Conservation (phyloP, 2,888 invertebrate species). For the Chymomyza caudatula region DNA sequence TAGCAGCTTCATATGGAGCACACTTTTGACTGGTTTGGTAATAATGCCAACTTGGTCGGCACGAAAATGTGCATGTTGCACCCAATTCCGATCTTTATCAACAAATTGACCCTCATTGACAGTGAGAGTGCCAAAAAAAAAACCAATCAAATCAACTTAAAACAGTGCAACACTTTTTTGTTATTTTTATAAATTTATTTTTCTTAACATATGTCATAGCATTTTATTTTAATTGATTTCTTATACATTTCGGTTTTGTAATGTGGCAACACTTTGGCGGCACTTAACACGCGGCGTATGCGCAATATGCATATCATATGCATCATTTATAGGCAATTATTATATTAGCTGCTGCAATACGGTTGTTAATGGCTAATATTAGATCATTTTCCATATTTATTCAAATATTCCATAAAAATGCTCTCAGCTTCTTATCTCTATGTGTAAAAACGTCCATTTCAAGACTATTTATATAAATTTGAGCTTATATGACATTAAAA, state of each 20-base stretch:
- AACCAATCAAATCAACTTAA: background rate
- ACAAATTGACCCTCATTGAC: slow-evolving; percentile 53
- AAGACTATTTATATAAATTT: too few relatives aligned
- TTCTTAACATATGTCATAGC: background rate
- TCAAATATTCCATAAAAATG: too few relatives aligned
- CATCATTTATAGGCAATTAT: background rate
- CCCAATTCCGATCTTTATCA: slow-evolving; percentile 44
- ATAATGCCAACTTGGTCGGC: slow-evolving; percentile 27
- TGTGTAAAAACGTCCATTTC: too few relatives aligned
- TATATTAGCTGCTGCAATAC: background rate
- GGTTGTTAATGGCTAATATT: too few relatives aligned
- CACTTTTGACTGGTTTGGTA: background rate
- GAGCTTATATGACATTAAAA: too few relatives aligned
- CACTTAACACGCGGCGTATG: background rate
- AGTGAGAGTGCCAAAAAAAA: slow-evolving; percentile 3
- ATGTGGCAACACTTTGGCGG: background rate
- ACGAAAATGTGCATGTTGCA: slow-evolving; percentile 60
- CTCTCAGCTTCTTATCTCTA: too few relatives aligned
- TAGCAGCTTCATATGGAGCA: background rate
- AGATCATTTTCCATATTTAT: too few relatives aligned
- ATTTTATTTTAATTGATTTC: background rate
- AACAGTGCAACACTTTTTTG: background rate
- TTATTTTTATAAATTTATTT: background rate
- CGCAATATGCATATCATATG: background rate
- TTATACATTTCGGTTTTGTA: background rate